Base-by-base conservation (phyloP, 2,888 invertebrate genomes). In the Amphipoea lucens region DNA sequence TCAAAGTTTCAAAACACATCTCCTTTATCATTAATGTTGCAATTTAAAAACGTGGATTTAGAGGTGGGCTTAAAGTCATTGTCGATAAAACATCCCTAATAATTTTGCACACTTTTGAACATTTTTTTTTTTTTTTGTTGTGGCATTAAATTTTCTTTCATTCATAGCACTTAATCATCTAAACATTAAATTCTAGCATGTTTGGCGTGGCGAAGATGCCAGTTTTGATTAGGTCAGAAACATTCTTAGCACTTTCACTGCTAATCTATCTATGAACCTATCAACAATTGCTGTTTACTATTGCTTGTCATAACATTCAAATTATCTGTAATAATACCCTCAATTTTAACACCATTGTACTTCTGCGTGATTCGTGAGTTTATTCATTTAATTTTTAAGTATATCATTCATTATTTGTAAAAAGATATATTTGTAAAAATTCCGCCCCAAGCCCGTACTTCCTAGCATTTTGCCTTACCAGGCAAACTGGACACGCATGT, bases 221-320 rank as follows among this genome's bases (percentile, higher is more conserved):
- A 63, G 75, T 88, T 71, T 79, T 48, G 54, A 72, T 88, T 88
- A 87, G 86, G 86, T 87, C 74, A 87, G 88, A 78, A 66, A 85
- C 65, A 86, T 88, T 88, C 62, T 76, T 75, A 67, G 85, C 85
- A 85, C 75, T 79, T 78, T 86, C 79, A 74, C 77, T 74, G 66
- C 71, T 77, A 57, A 75, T 71, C 68, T 87, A 84, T 69, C 51
- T 76, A 36, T 76, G 62, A 63, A 81, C 67, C 62, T 74, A 63
- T 85, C 76, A 74, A 75, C 57, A 71, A 70, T 85, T 85, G 86
- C 86, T 86, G 48, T 72, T 76, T 79, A 51, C 45, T 79, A 79
- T 85, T 79, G 86, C 85, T 85, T 84, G n/a, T 71, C 63, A 62
- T 84, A 87, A 87, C 85, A 80, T 87, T 84, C 78, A 68, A 78